Evolutionary conservation across 2,888 invertebrate species (phyloP), one percentile per base, ranked within the genome.

Genomic region (Trachelus iudaicus): DNA sequence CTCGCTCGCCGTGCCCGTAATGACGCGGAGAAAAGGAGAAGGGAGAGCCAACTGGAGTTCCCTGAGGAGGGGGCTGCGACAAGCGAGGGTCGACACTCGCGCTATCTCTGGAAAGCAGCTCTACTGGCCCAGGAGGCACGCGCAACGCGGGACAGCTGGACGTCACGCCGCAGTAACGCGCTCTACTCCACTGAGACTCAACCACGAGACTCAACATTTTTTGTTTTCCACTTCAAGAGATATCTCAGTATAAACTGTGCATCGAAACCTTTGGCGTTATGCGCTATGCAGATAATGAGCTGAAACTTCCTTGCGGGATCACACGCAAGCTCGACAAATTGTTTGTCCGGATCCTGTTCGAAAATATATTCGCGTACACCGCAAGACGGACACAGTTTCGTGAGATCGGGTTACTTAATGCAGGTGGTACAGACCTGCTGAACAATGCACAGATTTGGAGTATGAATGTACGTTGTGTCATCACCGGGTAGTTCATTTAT

Each of bases 181-280:
- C n/a, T n/a, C n/a, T n/a, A n/a, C n/a, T n/a, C n/a, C n/a, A n/a
- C n/a, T n/a, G n/a, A n/a, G n/a, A n/a, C n/a, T n/a, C n/a, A n/a
- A n/a, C n/a, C n/a, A n/a, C n/a, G n/a, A n/a, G n/a, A n/a, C n/a
- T n/a, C n/a, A n/a, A n/a, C 15, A 30, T 33, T 31, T n/a, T 68
- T 68, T 40, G 11, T 69, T 69, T 69, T 69, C 23, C 11, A 11
- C 34, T 75, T 33, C 31, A 75, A 31, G n/a, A 75, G 56, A 9
- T 40, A 9, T 12, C 30, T 15, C 11, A 75, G 33, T 15, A 75
- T 31, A 4, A 75, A 75, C 11, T 75, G 75, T 11, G 12, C 75
- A 69, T 75, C 68, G n/a, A 75, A 75, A 75, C 75, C 69, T 11
- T 75, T 75, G 3, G 75, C 31, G 33, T 75, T 75, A 34, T 56